Evolutionary conservation across 2,888 invertebrate species (phyloP).

Genomic region (Nomada flava): DNA sequence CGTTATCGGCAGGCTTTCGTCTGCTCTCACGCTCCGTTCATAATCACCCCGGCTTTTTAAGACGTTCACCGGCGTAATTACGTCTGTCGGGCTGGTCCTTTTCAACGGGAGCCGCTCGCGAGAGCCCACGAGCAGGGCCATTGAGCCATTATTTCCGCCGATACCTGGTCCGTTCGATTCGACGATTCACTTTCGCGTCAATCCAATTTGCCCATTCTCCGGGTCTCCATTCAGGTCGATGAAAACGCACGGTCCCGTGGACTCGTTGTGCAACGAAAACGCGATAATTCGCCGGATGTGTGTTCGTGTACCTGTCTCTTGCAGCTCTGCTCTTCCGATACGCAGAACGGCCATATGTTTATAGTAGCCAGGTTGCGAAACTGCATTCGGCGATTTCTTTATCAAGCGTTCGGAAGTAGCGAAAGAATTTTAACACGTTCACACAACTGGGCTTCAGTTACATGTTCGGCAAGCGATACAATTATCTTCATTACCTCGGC

Average conservation of each 20-base stretch:
- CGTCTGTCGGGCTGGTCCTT: constrained; percentile 51
- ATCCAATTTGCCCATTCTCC: background rate
- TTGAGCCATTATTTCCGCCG: constrained; percentile 62
- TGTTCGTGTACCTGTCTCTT: constrained; percentile 43
- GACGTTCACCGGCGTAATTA: constrained; percentile 41
- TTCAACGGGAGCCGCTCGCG: constrained; percentile 27
- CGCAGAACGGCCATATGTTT: constrained; percentile 20
- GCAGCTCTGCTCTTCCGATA: constrained; percentile 47
- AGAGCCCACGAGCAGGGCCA: constrained; percentile 6
- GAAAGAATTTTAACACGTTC: constrained; percentile 28
- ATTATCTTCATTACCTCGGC: too few relatives aligned
- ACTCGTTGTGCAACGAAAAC: constrained; percentile 25
- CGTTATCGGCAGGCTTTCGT: constrained; percentile 35
- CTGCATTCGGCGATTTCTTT: constrained; percentile 32
- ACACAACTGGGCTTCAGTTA: background rate
- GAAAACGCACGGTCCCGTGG: constrained; percentile 17
- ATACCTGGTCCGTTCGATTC: background rate
- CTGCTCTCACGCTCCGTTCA: constrained; percentile 25
- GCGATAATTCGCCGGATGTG: constrained; percentile 32
- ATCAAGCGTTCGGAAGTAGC: constrained; percentile 27
- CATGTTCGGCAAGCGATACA: too few relatives aligned
- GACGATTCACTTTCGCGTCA: background rate
- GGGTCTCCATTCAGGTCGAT: constrained; percentile 10
- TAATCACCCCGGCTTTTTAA: constrained; percentile 13
- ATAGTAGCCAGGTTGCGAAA: constrained; percentile 46